These are phyloP conservation scores for Drosophila nr. fundita DNA, from an alignment of 2,888 invertebrate species.

Conservation along the genomic window DNA sequence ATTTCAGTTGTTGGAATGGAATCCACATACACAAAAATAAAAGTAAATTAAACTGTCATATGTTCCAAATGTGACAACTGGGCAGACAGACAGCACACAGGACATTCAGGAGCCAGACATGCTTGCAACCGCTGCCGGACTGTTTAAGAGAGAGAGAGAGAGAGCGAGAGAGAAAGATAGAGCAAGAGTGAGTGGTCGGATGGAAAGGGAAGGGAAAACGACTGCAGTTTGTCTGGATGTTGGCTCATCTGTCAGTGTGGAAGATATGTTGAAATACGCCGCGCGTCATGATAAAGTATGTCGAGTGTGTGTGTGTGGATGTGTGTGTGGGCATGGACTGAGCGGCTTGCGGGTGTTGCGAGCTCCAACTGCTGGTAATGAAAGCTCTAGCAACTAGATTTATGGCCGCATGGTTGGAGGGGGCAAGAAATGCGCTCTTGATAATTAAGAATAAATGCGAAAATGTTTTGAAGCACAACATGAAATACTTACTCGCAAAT, in stretches of 20 bases:
- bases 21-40: slow-evolving; percentile 72
- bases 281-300: slow-evolving; percentile 78
- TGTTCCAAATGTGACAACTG: slow-evolving; percentile 66
- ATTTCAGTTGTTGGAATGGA: slow-evolving; percentile 68
- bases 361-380: slow-evolving; percentile 47
- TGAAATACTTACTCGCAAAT: slow-evolving; percentile 15
- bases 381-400: slow-evolving; percentile 74
- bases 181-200: background rate
- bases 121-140: slow-evolving; percentile 26
- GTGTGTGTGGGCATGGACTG: slow-evolving; percentile 29
- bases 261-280: slow-evolving; percentile 81
- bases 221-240: slow-evolving; percentile 67
- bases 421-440: slow-evolving; percentile 49
- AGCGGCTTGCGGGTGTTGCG: slow-evolving; percentile 28
- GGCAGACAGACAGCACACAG: slow-evolving; percentile 23
- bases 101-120: slow-evolving; percentile 36
- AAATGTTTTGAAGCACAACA: slow-evolving; percentile 63
- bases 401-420: slow-evolving; percentile 39
- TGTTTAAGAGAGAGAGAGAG: background rate
- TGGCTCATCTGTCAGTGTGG: slow-evolving; percentile 79
- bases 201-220: slow-evolving; percentile 12
- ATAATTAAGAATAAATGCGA: slow-evolving; percentile 81
- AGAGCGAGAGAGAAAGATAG: background rate
- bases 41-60: slow-evolving; percentile 82
- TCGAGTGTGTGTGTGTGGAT: slow-evolving; percentile 40